Conservation (phyloP, 2,888 invertebrate species). For the Cancer borealis region DNA sequence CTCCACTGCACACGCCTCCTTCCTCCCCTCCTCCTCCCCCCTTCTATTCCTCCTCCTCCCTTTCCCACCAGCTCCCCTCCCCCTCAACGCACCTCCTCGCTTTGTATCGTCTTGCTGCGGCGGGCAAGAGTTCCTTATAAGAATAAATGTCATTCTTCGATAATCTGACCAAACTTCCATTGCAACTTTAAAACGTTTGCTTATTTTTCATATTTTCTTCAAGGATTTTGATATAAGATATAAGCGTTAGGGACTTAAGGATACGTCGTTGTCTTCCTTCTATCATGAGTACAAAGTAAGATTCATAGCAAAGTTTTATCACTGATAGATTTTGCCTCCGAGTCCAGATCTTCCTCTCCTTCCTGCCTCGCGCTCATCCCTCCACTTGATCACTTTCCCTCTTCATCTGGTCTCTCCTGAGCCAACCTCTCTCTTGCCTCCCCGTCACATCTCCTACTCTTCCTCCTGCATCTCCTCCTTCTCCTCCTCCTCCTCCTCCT, state of each 20-base stretch:
- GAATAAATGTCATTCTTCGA: not conserved
- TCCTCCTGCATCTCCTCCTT: not conserved
- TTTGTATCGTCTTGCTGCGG: conserved; percentile 1
- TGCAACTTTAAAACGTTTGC: not conserved
- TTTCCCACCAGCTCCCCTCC: not conserved
- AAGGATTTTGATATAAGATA: not conserved
- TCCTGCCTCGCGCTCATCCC: not conserved
- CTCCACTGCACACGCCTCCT: conserved; percentile 47
- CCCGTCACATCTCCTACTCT: not conserved
- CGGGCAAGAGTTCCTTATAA: not conserved
- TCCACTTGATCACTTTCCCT: not conserved
- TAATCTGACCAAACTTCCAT: not conserved
- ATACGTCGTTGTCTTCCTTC: not conserved
- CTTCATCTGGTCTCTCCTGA: not conserved
- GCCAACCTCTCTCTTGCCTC: not conserved
- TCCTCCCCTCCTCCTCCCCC: not conserved
- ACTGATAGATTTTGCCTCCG: not conserved
- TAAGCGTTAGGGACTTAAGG: not conserved
- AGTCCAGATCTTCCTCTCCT: not conserved
- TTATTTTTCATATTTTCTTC: not conserved
- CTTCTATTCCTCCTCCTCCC: not conserved
- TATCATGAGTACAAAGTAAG: not conserved
- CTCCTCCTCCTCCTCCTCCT: conserved; percentile 42
- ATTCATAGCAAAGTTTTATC: not conserved
- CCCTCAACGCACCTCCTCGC: not conserved